Percentiles rank a stretch among this genome's conserved stretches.
phyloP scores from a whole-genome alignment of 37 sponge, comb jelly and placozoan genomes.

The Bolinopsis microptera region DNA sequence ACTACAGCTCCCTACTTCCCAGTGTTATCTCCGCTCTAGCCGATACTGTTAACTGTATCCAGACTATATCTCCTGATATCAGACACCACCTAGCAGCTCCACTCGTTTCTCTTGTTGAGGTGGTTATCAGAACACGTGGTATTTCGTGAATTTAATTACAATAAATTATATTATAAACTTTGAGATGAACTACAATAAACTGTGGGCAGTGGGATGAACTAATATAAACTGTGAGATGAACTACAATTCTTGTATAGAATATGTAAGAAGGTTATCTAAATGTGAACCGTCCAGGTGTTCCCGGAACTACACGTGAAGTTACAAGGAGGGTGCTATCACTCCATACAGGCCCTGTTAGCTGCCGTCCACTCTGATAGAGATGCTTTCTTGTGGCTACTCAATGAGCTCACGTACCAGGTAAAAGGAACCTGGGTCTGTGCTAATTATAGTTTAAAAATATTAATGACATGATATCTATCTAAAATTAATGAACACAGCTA shows the following conservation, averaged over 20 bases:
- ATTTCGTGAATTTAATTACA: too few species aligned
- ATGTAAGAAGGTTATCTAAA: too few species aligned
- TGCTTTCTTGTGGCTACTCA: conserved; percentile 47
- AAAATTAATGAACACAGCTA: too few species aligned
- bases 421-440: neutral
- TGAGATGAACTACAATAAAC: too few species aligned
- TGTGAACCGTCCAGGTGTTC: conserved; percentile 21
- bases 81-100: conserved; percentile 19
- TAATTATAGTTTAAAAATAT: neutral
- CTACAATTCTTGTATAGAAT: too few species aligned
- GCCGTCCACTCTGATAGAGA: conserved; percentile 9
- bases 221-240: too few species aligned
- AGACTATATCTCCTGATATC: conserved; percentile 6
- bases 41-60: neutral
- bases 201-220: too few species aligned
- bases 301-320: neutral
- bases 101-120: conserved; percentile 35
- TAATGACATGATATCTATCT: too few species aligned
- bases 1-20: conserved; percentile 49
- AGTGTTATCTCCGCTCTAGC: conserved; percentile 34
- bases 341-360: conserved; percentile 7
- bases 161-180: too few species aligned
- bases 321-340: neutral
- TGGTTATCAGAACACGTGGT: too few species aligned
- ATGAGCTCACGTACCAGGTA: conserved; percentile 49